phyloP scores from a whole-genome alignment of 2,888 invertebrate species.

The Argyra leucocephala region DNA sequence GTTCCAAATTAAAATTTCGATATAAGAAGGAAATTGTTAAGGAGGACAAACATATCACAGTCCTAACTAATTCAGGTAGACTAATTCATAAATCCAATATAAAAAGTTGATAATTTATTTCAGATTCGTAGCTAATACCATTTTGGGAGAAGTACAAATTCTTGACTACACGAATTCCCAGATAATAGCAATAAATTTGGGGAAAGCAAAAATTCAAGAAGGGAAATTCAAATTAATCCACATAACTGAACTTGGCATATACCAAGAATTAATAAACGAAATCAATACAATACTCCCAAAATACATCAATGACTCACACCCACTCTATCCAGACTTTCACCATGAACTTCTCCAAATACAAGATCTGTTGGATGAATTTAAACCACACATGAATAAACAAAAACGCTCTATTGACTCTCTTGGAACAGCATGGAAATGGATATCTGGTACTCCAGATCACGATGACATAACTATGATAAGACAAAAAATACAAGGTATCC shows the following conservation, averaged over 20 bases:
- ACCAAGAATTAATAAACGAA: slow-evolving; percentile 4
- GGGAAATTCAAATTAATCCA: slow-evolving; percentile 18
- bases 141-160: slow-evolving; percentile 14
- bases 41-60: slow-evolving; percentile 16
- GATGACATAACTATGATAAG: slow-evolving; percentile 8
- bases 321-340: background rate
- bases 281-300: slow-evolving; percentile 2
- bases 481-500: no score
- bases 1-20: slow-evolving; percentile 19
- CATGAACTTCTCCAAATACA: background rate
- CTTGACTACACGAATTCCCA: slow-evolving; percentile 19
- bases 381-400: slow-evolving; percentile 15
- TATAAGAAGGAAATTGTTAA: slow-evolving; percentile 19
- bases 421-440: slow-evolving; percentile 1
- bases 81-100: slow-evolving; percentile 17
- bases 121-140: background rate
- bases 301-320: background rate
- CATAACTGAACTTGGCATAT: slow-evolving; percentile 16
- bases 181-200: slow-evolving; percentile 15
- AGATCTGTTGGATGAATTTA: background rate
- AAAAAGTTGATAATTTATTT: slow-evolving; percentile 8
- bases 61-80: slow-evolving; percentile 17
- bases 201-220: slow-evolving; percentile 18
- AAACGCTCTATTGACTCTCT: background rate
- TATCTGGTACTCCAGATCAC: slow-evolving; percentile 2